Evolutionary conservation across 2,888 invertebrate species (phyloP), one percentile per base, ranked within the genome.

Genomic region (Lasioglossum villosulum): DNA sequence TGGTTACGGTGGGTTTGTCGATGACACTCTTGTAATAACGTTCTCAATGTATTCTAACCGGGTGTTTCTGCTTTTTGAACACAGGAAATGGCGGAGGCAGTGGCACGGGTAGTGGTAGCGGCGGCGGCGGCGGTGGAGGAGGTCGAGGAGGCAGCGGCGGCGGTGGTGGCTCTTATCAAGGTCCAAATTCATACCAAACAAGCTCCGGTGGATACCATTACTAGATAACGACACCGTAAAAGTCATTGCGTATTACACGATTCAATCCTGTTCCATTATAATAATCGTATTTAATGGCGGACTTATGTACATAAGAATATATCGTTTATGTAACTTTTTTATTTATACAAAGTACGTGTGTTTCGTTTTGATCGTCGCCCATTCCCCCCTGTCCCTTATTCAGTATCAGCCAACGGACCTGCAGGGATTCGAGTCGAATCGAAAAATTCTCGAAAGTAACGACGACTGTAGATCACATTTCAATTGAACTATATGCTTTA

Each of bases 101-200:
- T 12, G 86, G 88, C 0, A 85, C 89, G 16, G 85, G 87, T 30
- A 81, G 90, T 14, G 87, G 88, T 1, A 86, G 88, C 14, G 86
- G 87, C 27, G 83, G 86, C 0, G 81, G 86, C 4, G 77, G 83
- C 16, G 86, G 87, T n/a, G 83, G 90, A 16, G 90, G 90, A 8
- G 87, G 88, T 19, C 84, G 90, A 0, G 74, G 88, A 8, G 91
- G 89, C 12, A 82, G 86, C 4, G 86, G 89, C 4, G 86, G 89
- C 16, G 80, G 91, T 23, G 90, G 91, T 39, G 90, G 90, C 14
- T 34, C 86, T 6, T 93, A 93, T 79, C 93, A 93, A 82, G 93
- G 93, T 59, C 93, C 93, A 48, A 93, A 91, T 76, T 93, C 93
- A 37, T 93, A 93, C 79, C 93, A 93, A 80, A 83, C 93, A 42